Evolutionary conservation across 2,888 invertebrate genomes (phyloP), one percentile per base, ranked within the genome.

Genomic region (Beris chalybata): DNA sequence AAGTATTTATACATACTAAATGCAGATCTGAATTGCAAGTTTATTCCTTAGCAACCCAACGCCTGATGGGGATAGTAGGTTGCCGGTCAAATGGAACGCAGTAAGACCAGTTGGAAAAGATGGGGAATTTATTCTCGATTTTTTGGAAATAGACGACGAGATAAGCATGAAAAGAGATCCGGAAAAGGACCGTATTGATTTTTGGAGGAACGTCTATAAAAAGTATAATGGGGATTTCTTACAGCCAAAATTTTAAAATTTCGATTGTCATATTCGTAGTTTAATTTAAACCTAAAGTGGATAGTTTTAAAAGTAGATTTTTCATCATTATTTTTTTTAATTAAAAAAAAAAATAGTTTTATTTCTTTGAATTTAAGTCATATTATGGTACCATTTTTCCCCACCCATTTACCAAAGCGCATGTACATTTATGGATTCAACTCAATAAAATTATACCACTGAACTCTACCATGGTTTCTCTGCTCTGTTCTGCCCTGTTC

Each of bases 141-240:
- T 76, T 58, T 73, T 79, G 65, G 69, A 72, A 7, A 75, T 80
- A 45, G 76, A 76, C 66, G 72, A 74, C 11, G 70, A 74, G 7
- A 73, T 73, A 11, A 68, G 68, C 67, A 78, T 79, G 78, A 61
- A 70, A 12, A 66, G 65, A 5, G 75, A 79, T 73, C 77, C 78
- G 0, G 77, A 80, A 52, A 69, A 66, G 2, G 76, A 76, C 1
- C 74, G 80, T 0, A 73, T 76, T 9, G 71, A 77, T 11, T 80
- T 80, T 67, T 80, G 80, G 80, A 73, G 73, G 11, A 71, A 72
- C 56, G 73, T 77, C 67, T 79, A 77, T 68, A 71, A 55, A 73
- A 74, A 59, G 67, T 85, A 48, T 75, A 70, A 69, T 29, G 53
- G 61, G 29, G 47, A 55, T 54, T 70, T 67, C 30, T 22, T 66